Evolutionary conservation across 2,888 invertebrate species (phyloP), one percentile per base, ranked within the genome.

Genomic region (Amaurobius ferox): DNA sequence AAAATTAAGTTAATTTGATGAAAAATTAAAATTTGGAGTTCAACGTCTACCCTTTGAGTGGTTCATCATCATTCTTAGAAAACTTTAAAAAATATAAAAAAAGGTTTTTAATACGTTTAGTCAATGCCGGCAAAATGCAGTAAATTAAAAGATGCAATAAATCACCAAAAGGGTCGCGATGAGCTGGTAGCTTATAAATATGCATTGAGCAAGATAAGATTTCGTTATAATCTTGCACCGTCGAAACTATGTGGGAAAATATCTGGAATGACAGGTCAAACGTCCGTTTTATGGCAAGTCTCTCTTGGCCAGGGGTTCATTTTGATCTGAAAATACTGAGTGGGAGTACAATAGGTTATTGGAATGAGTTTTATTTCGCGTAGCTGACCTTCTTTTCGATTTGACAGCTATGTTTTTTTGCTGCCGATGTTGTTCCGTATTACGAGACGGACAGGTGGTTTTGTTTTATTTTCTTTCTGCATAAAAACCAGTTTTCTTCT

Each of bases 401-500:
- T 76, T 76, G 76, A 76, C 76, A 76, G 66, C 64, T 66, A 44
- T 66, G 74, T 66, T 40, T 76, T 55, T 55, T 44, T 68, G 39
- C 79, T 30, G 79, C 71, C 35, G n/a, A 64, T 29, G 28, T 64
- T 64, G 76, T 76, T 67, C 66, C 44, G 70, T 71, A 64, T 64
- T 64, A 64, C 28, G 64, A 11, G 61, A 74, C 71, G 66, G 71
- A 62, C 64, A 79, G 79, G 71, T 79, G 79, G 40, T 79, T 79
- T 79, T 79, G 44, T 44, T 44, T 44, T 55, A 55, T 55, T 55
- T 55, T 55, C 23, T 55, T 55, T 55, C 55, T 3, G 55, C 30
- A 64, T 72, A 32, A 55, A 72, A 79, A 79, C 79, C 79, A 79
- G 79, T 79, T 79, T 55, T 79, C 79, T 29, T 62, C 62, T 62